phyloP scores from a whole-genome alignment of 2,888 invertebrate species.

The Alentia gelatinosa region DNA sequence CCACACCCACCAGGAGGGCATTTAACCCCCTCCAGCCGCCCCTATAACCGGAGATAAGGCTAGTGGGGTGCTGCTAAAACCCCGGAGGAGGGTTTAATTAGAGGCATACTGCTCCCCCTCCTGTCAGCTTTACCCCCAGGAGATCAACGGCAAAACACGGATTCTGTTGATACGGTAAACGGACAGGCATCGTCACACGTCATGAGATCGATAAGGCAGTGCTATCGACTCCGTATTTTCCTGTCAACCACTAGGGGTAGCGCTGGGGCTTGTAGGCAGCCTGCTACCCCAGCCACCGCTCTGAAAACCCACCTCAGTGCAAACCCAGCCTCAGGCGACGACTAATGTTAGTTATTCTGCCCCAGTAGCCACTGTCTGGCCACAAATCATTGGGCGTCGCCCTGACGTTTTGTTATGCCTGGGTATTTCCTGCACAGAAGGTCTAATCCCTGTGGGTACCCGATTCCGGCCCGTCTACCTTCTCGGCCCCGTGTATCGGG shows the following conservation, averaged over 20 bases:
- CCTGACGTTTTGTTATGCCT: neutral
- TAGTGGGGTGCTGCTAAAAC: neutral
- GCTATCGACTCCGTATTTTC: constrained; percentile 1
- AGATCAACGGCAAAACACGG: neutral
- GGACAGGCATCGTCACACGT: neutral
- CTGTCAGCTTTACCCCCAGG: neutral
- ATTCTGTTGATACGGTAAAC: constrained; percentile 26
- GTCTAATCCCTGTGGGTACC: neutral
- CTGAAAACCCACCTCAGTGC: neutral
- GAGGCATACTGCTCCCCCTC: neutral
- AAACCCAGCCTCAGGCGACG: neutral
- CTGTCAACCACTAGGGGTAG: neutral
- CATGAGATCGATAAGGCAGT: constrained; percentile 3
- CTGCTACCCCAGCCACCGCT: neutral
- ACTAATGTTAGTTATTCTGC: neutral
- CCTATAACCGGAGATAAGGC: neutral
- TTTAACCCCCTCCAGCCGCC: neutral
- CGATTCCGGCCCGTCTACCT: neutral
- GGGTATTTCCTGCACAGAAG: neutral
- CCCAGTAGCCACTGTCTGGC: neutral
- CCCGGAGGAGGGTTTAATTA: neutral
- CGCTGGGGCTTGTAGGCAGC: neutral
- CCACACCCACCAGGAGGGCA: neutral
- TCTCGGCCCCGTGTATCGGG: neutral
- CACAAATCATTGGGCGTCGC: neutral